phyloP scores from a whole-genome alignment of 2,888 invertebrate species.

The Orthosia incerta region DNA sequence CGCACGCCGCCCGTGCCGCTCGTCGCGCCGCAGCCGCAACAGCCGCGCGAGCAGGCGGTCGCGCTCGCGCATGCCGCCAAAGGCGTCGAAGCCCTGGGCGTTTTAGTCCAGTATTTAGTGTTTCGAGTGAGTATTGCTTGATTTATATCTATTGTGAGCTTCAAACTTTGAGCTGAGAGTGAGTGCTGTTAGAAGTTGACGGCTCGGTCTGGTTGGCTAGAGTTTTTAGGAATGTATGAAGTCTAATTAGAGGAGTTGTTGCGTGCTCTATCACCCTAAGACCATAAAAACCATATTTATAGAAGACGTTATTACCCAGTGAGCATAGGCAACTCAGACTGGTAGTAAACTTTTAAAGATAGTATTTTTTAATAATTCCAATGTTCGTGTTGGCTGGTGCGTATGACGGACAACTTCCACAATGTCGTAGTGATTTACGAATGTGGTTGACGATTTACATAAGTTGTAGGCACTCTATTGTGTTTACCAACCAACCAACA shows the following conservation, averaged over 20 bases:
- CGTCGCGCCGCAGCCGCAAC: constrained; percentile 64
- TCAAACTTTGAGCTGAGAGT: too few relatives aligned
- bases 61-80: constrained; percentile 91
- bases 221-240: neutral
- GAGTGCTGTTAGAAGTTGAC: neutral
- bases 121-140: constrained; percentile 91
- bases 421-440: constrained; percentile 41
- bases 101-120: constrained; percentile 96
- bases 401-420: constrained; percentile 31
- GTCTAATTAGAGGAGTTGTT: too few relatives aligned
- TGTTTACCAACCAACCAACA: constrained; percentile 41
- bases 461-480: constrained; percentile 45
- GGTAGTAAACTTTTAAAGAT: neutral
- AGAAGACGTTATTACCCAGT: neutral
- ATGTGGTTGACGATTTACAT: constrained; percentile 44
- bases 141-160: neutral
- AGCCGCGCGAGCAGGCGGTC: constrained; percentile 79
- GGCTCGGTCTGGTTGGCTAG: neutral
- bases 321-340: neutral
- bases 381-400: neutral
- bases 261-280: neutral
- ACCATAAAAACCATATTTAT: neutral
- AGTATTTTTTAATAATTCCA: neutral
- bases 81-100: constrained; percentile 95
- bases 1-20: constrained; percentile 76